These are phyloP conservation scores for Pissodes strobi DNA, from an alignment of 1,140 invertebrate species.

Conservation along the genomic window DNA sequence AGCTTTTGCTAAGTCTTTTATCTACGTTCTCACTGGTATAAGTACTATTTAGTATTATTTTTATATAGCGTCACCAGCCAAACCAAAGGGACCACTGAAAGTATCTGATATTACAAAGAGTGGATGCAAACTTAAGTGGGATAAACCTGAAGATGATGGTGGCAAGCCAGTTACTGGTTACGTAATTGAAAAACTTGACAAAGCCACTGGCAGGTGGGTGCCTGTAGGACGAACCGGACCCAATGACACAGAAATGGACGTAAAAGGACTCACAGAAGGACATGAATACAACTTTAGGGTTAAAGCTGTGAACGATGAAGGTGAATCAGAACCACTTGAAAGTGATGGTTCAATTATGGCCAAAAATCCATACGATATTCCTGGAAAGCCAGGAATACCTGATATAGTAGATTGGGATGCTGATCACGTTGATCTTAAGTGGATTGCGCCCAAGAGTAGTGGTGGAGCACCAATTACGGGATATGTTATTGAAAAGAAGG, in stretches of 20 bases:
- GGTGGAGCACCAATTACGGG: conserved; percentile 94
- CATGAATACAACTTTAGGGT: conserved; percentile 97
- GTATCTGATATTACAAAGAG: conserved; percentile 92
- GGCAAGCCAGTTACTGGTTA: conserved; percentile 96
- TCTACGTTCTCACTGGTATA: too few species aligned
- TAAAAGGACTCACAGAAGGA: conserved; percentile 89
- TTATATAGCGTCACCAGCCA: conserved; percentile 71
- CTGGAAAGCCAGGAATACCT: conserved; percentile 86
- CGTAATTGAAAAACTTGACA: conserved; percentile 95
- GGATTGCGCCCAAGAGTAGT: conserved; percentile 86
- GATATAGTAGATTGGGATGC: conserved; percentile 92
- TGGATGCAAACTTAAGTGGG: conserved; percentile 92
- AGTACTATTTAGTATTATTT: too few species aligned
- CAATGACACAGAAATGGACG: conserved; percentile 84
- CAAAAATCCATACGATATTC: conserved; percentile 93
- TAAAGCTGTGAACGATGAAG: conserved; percentile 97
- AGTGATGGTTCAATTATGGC: conserved; percentile 83
- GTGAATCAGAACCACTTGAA: conserved; percentile 92
- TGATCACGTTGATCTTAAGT: conserved; percentile 90
- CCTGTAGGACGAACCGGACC: conserved; percentile 86
- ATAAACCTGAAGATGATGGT: conserved; percentile 97
- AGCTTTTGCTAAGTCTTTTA: too few species aligned
- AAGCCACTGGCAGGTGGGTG: conserved; percentile 89
- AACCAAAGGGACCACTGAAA: conserved; percentile 89
- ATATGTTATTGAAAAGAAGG: conserved; percentile 97